A percentile compares a stretch with the other conserved stretches of the same genome.
These are phyloP conservation scores for Heliconius melpomene DNA, from an alignment of 1,140 invertebrate species.

Conservation along the genomic window DNA sequence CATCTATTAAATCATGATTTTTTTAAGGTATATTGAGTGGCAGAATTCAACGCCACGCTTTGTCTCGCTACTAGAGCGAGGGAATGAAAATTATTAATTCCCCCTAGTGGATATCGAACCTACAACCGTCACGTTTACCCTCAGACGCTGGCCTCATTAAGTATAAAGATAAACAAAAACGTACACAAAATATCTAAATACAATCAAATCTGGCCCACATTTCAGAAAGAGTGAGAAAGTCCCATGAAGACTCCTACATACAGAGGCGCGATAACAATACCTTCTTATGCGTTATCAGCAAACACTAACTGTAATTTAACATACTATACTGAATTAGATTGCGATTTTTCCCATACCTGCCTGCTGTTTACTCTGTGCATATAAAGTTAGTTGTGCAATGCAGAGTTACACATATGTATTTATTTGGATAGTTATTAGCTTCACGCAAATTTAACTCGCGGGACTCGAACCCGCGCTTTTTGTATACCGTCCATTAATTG, in stretches of 20 bases:
- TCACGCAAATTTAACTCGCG: too few relatives aligned
- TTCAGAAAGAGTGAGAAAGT: conserved; percentile 8
- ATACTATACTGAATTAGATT: conserved; percentile 2
- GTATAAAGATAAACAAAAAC: background rate
- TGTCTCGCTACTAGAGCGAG: too few relatives aligned
- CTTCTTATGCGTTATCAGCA: background rate
- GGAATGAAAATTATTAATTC: too few relatives aligned
- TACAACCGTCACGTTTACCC: too few relatives aligned
- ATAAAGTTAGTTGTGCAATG: background rate
- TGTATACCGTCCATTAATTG: too few relatives aligned
- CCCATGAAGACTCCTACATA: background rate
- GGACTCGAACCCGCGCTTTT: too few relatives aligned
- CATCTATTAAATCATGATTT: too few relatives aligned
- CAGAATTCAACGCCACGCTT: too few relatives aligned
- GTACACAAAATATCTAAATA: background rate
- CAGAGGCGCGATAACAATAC: background rate
- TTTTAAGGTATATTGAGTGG: too few relatives aligned
- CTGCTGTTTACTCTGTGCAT: background rate
- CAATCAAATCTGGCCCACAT: conserved; percentile 10
- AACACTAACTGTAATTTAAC: background rate
- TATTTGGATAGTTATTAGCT: too few relatives aligned
- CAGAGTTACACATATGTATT: background rate
- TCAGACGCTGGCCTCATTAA: too few relatives aligned
- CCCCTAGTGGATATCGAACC: too few relatives aligned
- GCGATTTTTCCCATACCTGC: background rate